Evolutionary conservation across 2,797 vertebrate genomes (phyloP), one percentile per base, ranked within the genome.

Genomic region (Cryptoprocta ferox): DNA sequence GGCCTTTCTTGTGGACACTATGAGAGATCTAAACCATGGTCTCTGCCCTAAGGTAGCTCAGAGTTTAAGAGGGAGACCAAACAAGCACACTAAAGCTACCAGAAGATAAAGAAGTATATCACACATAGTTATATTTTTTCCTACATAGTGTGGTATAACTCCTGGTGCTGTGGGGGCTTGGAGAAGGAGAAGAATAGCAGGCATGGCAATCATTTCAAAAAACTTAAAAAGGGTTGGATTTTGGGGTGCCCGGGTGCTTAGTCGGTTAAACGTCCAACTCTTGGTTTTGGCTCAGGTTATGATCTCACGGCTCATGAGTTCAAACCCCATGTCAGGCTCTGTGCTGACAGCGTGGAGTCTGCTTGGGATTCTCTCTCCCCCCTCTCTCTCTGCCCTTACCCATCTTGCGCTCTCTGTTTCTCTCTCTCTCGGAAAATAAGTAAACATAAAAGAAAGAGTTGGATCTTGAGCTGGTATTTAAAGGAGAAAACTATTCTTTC

Each of bases 401-500:
- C 53, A 56, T 18, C 53, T 56, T 56, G 18, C 7, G 18, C 56
- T 59, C 56, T 59, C 53, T n/a, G n/a, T n/a, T n/a, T 56, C 56
- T 59, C 19, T 56, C 21, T 59, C 21, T 59, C 19, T 59, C 56
- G 24, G 56, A 59, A 59, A 59, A 59, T 59, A 59, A 59, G 24
- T 59, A 59, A 24, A 59, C 21, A 59, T 24, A 59, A 59, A 59
- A 59, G 48, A 59, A 86, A 73, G 35, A 71, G 32, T 56, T 87
- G 37, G 26, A 48, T 71, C 81, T 93, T 91, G 59, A 91, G 50
- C 70, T 86, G 39, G 24, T 82, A 18, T 78, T 61, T 68, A 45
- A 91, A 89, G 21, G 73, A 94, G 28, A 90, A 76, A 79, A 68
- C 39, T 84, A 50, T 4, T 84, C 45, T 79, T 93, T 87, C 50